Evolutionary conservation across 2,888 invertebrate species (phyloP), one percentile per base, ranked within the genome.

Genomic region (Ichneumoninae sp.): DNA sequence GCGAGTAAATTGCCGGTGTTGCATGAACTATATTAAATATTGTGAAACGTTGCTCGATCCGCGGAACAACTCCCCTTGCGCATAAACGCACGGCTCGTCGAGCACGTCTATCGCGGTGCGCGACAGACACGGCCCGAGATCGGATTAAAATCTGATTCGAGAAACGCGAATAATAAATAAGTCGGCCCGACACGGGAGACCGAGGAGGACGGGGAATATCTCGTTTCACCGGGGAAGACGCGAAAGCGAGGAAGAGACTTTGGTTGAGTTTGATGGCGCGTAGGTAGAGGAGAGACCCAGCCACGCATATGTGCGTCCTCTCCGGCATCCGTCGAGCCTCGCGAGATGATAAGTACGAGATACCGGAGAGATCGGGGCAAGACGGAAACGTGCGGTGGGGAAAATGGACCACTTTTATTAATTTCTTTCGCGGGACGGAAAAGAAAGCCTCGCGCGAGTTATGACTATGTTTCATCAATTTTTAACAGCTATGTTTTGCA

Each of bases 81-180:
- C 44, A 33, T 10, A 22, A 47, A 16, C 44, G 44, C 44, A 47
- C 16, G 44, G 44, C 44, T 66, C 57, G 40, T 36, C 3, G 57
- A 71, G 44, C 54, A 71, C 50, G 57, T 52, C 33, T 54, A 65
- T 57, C 57, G 44, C 44, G n/a, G 44, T 52, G 13, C 44, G 16
- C 73, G 13, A 50, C 68, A 52, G 63, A 69, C 60, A 68, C 57
- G 71, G 63, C 2, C 4, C 54, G 71, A 76, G 44, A 80, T 76
- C 80, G 83, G 80, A 80, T 83, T 83, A 81, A 83, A 73, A 80
- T 83, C 80, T 80, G 76, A 80, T 73, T 83, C 71, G 70, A 68
- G 80, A 83, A 83, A 73, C 76, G 40, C 75, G 75, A 57, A 75
- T 70, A 44, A 80, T 79, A 71, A 79, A 83, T 80, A 83, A 80